Percentiles rank a stretch among this genome's conserved stretches.
Evolutionary conservation across 2,113 vertebrate species (phyloP).

Genomic region (Seriola aureovittata): DNA sequence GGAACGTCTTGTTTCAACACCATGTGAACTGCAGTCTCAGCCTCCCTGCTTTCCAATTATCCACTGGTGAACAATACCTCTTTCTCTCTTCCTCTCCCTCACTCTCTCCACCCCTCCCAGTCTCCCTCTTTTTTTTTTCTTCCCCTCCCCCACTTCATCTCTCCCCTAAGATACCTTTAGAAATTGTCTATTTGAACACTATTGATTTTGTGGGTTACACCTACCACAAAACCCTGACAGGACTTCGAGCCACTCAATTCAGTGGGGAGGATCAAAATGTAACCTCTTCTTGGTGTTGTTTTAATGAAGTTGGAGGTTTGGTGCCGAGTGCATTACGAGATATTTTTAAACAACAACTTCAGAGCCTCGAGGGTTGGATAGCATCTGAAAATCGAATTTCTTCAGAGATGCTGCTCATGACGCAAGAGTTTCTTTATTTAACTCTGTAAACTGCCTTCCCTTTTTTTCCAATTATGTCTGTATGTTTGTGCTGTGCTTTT

Average conservation of each 20-base stretch:
- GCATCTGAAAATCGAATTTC: conserved; percentile 10
- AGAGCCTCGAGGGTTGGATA: not conserved
- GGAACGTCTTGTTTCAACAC: conserved; percentile 59
- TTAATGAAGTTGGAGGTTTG: conserved; percentile 49
- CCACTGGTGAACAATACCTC: conserved; percentile 30
- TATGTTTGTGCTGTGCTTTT: not conserved
- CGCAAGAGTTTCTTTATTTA: conserved; percentile 8
- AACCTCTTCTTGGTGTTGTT: conserved; percentile 15
- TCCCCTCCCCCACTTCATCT: not conserved
- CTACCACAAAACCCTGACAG: conserved; percentile 30
- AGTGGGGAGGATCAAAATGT: conserved; percentile 20
- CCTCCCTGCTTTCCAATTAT: conserved; percentile 65
- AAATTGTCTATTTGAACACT: conserved; percentile 68
- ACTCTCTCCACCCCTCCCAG: not conserved
- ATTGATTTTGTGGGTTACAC: conserved; percentile 69
- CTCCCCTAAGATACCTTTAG: conserved; percentile 44
- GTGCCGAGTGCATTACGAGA: not conserved
- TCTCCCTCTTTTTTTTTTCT: not conserved
- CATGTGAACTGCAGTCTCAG: conserved; percentile 30
- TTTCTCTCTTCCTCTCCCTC: not conserved
- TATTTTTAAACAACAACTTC: conserved; percentile 36
- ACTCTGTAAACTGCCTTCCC: not conserved
- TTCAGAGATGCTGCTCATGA: not conserved
- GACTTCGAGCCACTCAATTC: conserved; percentile 34
- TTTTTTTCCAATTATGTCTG: not conserved